Base-by-base conservation (phyloP, 2,888 invertebrate species). In the Conomelus anceps region DNA sequence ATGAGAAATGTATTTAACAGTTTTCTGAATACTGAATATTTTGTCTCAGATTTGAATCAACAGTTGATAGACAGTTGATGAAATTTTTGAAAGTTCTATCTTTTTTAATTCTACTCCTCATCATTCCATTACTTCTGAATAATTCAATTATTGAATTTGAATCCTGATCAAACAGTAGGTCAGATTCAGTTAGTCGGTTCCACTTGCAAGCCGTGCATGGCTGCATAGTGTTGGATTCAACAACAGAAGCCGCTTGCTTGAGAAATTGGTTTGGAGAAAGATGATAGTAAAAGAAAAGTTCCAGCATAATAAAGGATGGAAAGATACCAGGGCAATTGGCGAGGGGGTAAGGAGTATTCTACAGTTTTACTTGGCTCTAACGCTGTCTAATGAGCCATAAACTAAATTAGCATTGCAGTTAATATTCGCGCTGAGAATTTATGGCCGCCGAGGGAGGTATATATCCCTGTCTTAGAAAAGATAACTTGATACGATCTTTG, bases 331-430 rank as follows among this genome's bases (percentile, higher is more conserved):
- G 86, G 86, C 86, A 86, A 26, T 86, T 22, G 29, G 29, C 23
- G 85, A 85, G 22, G 86, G 24, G 29, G n/a, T 86, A 63, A 86
- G 86, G 29, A n/a, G 86, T 23, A 86, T n/a, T 86, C 26, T 86
- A 22, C 86, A 86, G 86, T 86, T 86, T 86, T 86, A 86, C 86
- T n/a, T 24, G 26, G 24, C 86, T 86, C 86, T 86, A 86, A 86
- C 86, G 86, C 23, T 26, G 86, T 89, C 93, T 94, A 94, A 94
- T 94, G 93, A 95, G 94, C 94, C 94, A 94, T 94, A 94, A 94
- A 94, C 94, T 94, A 94, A 94, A 94, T 94, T 91, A 91, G 90
- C 90, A 91, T 91, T 91, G 90, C 91, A 91, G 90, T 91, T 91
- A 91, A 91, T 91, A 91, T 91, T 91, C 91, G 90, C 90, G 89